Conservation (phyloP, 2,888 invertebrate species). For the Pammene fasciana region DNA sequence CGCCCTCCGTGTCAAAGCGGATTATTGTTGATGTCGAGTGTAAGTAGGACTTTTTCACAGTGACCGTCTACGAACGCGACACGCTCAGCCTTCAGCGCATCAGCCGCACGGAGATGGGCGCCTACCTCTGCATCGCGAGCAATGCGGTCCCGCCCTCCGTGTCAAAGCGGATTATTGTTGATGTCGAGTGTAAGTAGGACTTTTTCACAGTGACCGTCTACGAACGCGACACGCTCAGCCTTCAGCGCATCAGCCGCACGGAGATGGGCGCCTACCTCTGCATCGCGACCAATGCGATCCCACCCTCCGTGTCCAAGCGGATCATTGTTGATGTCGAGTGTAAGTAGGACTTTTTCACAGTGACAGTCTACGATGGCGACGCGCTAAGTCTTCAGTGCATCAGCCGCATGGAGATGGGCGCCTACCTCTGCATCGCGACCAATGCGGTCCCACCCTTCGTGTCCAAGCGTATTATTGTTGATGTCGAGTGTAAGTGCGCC, state of each 20-base stretch:
- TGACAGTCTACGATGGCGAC: constrained; percentile 91
- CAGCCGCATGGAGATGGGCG: constrained; percentile 94
- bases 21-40: constrained; percentile 86
- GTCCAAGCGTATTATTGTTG: constrained; percentile 95
- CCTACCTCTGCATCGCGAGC: constrained; percentile 91
- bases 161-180: constrained; percentile 95
- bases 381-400: constrained; percentile 93
- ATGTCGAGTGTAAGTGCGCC: constrained; percentile 91
- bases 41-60: constrained; percentile 36
- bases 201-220: constrained; percentile 84
- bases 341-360: constrained; percentile 36
- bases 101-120: constrained; percentile 94
- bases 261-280: constrained; percentile 94
- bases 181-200: constrained; percentile 91
- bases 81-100: constrained; percentile 93
- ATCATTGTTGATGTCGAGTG: constrained; percentile 86
- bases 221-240: constrained; percentile 92
- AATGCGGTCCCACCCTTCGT: constrained; percentile 96
- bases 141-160: constrained; percentile 96
- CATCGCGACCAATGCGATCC: constrained; percentile 93
- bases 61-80: constrained; percentile 91
- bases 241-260: constrained; percentile 93
- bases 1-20: constrained; percentile 95
- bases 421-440: constrained; percentile 91
- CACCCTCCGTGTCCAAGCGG: constrained; percentile 95